Conservation (phyloP, 2,113 vertebrate species). For the Paramormyrops kingsleyae region DNA sequence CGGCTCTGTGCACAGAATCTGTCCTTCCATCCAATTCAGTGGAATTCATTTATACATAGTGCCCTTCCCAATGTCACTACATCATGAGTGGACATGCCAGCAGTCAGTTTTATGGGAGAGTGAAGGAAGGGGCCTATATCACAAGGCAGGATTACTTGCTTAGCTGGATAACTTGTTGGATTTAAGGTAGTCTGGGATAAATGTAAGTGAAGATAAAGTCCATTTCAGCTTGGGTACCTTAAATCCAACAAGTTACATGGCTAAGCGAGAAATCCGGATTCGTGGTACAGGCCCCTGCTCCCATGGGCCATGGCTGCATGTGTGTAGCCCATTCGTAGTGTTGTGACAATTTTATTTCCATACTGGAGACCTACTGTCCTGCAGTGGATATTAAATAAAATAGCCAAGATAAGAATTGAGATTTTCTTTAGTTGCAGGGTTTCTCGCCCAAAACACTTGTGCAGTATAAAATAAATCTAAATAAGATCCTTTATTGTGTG, state of each 20-base stretch:
- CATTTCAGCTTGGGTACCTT: background rate
- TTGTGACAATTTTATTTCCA: background rate
- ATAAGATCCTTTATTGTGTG: background rate
- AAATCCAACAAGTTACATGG: background rate
- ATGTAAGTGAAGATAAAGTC: background rate
- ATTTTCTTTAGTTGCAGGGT: background rate
- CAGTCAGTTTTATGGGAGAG: background rate
- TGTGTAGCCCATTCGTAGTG: background rate
- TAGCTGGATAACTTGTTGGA: background rate
- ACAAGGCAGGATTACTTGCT: background rate
- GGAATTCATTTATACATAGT: background rate
- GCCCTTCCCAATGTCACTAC: background rate
- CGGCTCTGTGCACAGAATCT: background rate
- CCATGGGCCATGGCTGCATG: background rate
- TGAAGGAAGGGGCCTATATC: background rate
- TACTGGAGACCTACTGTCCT: background rate
- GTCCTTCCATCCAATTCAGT: background rate
- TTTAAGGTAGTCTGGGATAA: background rate
- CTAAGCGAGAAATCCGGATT: background rate
- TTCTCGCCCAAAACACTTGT: background rate
- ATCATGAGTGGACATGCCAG: background rate
- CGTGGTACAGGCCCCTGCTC: background rate
- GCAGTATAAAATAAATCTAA: background rate
- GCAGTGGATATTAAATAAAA: background rate
- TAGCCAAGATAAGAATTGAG: background rate